Conservation (phyloP, 2,113 vertebrate species). For the Coturnix japonica region DNA sequence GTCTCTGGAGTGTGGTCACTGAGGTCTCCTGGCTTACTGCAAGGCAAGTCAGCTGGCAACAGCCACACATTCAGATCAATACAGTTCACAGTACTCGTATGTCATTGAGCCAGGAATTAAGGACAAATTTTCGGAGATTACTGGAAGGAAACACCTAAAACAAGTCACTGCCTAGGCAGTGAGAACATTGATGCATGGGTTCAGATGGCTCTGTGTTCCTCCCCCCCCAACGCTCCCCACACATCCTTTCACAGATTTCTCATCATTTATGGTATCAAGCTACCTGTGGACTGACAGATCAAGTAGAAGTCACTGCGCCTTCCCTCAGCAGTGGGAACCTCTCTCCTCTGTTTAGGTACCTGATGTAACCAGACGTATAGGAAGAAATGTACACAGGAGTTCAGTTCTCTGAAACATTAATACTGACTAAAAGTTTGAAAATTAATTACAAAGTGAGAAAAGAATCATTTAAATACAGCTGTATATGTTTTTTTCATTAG, state of each 20-base stretch:
- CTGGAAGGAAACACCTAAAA: background rate
- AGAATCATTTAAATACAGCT: background rate
- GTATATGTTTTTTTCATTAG: background rate
- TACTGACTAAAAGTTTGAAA: background rate
- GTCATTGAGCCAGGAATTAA: background rate
- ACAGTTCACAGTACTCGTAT: background rate
- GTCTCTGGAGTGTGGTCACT: background rate
- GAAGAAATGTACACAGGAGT: background rate
- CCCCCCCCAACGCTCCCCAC: rapidly evolving
- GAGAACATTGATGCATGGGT: background rate
- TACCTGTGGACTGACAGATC: background rate
- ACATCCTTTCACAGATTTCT: background rate
- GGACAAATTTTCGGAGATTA: background rate
- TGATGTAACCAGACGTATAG: background rate
- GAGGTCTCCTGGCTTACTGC: background rate
- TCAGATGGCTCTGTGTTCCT: background rate
- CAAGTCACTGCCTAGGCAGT: background rate
- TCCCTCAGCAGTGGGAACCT: background rate
- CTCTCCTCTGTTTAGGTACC: background rate
- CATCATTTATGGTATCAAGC: background rate
- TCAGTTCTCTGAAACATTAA: background rate
- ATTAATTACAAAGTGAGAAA: background rate
- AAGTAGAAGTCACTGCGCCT: background rate
- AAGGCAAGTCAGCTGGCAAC: background rate
- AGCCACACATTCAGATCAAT: background rate